phyloP scores from a whole-genome alignment of 2,113 vertebrate species.

The Nymphicus hollandicus region DNA sequence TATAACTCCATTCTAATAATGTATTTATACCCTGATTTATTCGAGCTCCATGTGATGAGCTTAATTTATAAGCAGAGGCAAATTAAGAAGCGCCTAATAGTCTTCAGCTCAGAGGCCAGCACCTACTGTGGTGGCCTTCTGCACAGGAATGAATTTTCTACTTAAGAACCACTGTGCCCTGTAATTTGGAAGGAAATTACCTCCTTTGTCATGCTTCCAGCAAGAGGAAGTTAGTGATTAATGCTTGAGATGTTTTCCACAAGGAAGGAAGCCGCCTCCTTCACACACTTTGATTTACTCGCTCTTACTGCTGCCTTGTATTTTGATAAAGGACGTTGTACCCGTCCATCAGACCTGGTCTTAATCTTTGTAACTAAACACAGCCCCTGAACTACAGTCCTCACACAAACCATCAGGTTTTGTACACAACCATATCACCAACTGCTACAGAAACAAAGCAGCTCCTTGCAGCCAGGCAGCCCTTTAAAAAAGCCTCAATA shows the following conservation, averaged over 20 bases:
- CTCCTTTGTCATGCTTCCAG: neutral
- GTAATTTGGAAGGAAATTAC: neutral
- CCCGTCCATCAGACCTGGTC: neutral
- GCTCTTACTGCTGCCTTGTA: neutral
- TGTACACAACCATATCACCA: neutral
- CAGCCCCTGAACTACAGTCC: neutral
- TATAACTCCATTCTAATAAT: neutral
- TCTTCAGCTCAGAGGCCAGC: neutral
- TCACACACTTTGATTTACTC: neutral
- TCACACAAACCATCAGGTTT: neutral
- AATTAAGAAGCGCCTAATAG: neutral
- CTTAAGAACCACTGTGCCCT: neutral
- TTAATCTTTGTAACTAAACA: neutral
- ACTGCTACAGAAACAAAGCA: neutral
- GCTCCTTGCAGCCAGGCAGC: neutral
- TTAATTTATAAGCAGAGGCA: neutral
- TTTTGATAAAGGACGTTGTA: slow-evolving; percentile 12
- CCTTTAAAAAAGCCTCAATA: neutral
- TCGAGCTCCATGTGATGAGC: neutral
- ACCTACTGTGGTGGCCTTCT: neutral
- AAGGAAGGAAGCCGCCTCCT: neutral
- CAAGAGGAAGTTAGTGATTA: neutral
- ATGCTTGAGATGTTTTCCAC: neutral
- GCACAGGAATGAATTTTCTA: neutral
- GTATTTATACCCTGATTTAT: neutral